phyloP scores from a whole-genome alignment of 2,113 vertebrate genomes.

The Zootoca vivipara region DNA sequence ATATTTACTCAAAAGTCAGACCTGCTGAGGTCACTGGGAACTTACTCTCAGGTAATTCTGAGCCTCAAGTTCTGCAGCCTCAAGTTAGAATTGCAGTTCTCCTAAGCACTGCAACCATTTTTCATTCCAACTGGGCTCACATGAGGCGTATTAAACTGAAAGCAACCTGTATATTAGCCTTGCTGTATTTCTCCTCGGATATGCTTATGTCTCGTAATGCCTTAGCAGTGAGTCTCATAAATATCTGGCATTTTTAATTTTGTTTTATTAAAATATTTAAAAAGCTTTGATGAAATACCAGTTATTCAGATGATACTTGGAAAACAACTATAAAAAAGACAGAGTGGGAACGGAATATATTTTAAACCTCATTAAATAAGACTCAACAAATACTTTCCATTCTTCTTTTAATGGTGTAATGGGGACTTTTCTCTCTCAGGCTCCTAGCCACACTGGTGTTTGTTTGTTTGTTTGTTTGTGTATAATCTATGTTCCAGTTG shows the following conservation, averaged over 20 bases:
- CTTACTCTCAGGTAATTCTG: neutral
- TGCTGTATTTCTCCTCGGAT: neutral
- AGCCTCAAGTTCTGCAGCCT: no score
- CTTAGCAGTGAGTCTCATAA: neutral
- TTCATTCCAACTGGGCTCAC: neutral
- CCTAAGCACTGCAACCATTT: neutral
- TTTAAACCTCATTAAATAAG: neutral
- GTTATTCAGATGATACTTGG: neutral
- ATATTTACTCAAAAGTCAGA: neutral
- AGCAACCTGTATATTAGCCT: neutral
- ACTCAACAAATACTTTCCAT: neutral
- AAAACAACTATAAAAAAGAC: neutral
- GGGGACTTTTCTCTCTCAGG: no score
- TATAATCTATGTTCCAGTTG: no score
- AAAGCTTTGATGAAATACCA: slow-evolving; percentile 2
- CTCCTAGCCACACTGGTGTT: no score
- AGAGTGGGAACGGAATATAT: neutral
- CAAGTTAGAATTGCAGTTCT: neutral
- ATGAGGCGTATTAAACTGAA: neutral
- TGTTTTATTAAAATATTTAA: slow-evolving; percentile 11
- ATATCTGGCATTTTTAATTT: slow-evolving; percentile 8
- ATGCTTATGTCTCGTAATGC: neutral
- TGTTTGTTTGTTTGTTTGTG: no score
- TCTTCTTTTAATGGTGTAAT: neutral
- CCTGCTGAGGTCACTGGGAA: neutral